phyloP scores from a whole-genome alignment of 2,888 invertebrate species.

The Tromatobia lineatoria region DNA sequence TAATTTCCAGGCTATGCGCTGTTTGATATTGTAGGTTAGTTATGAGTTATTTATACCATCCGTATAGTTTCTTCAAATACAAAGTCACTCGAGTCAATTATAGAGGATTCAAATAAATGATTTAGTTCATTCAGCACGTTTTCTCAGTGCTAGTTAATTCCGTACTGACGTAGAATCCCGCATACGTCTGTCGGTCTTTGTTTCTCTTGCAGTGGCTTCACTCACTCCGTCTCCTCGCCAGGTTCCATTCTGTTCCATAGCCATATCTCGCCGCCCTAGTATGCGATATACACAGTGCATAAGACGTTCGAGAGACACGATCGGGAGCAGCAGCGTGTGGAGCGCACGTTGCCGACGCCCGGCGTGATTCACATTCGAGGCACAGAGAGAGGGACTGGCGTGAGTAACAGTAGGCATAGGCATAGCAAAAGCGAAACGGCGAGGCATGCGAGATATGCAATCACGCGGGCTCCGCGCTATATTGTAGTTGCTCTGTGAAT shows the following conservation, averaged over 20 bases:
- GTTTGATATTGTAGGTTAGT: too few relatives aligned
- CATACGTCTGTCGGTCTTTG: slow-evolving; percentile 32
- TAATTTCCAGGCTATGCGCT: too few relatives aligned
- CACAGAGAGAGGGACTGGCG: slow-evolving; percentile 21
- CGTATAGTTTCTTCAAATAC: too few relatives aligned
- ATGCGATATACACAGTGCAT: slow-evolving; percentile 7
- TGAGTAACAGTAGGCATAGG: slow-evolving; percentile 19
- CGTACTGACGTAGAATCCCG: too few relatives aligned
- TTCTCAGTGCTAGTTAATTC: too few relatives aligned
- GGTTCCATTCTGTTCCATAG: slow-evolving; percentile 21
- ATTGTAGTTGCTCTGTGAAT: not conserved
- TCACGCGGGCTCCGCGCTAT: not conserved
- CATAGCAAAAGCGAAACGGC: slow-evolving; percentile 61
- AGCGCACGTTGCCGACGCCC: slow-evolving; percentile 26
- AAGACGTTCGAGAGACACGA: slow-evolving; percentile 10
- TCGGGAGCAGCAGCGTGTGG: slow-evolving; percentile 8
- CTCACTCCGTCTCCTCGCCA: slow-evolving; percentile 38
- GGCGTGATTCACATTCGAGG: slow-evolving; percentile 63
- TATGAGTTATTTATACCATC: too few relatives aligned
- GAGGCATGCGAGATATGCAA: slow-evolving; percentile 45
- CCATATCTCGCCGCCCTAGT: not conserved
- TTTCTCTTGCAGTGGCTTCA: slow-evolving; percentile 17
- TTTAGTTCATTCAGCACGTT: too few relatives aligned
- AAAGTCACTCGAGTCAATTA: too few relatives aligned
- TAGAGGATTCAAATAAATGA: too few relatives aligned